Percentiles rank a stretch among this genome's conserved stretches.
These are phyloP conservation scores for Ptychodera flava DNA, from an alignment of 35 echinoderm and acorn worm species.

Conservation along the genomic window DNA sequence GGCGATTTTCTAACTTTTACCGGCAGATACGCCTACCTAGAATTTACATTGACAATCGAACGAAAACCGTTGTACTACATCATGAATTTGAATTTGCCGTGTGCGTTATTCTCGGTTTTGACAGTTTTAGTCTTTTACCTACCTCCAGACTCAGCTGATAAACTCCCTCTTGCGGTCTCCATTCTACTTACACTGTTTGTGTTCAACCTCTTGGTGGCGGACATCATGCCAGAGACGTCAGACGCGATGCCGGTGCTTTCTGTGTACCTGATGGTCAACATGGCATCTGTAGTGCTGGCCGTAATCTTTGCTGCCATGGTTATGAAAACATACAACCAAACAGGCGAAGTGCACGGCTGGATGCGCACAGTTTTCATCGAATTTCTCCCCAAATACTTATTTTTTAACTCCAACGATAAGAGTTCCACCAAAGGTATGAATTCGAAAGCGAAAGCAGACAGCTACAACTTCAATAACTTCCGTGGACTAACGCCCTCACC, in stretches of 20 bases:
- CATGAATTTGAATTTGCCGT: constrained; percentile 86
- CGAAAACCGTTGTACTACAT: constrained; percentile 91
- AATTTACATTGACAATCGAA: constrained; percentile 71
- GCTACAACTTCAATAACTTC: not conserved
- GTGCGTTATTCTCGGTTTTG: constrained; percentile 72
- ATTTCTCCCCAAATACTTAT: constrained; percentile 52
- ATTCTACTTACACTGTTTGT: constrained; percentile 93
- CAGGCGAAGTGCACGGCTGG: constrained; percentile 62
- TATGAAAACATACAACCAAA: constrained; percentile 78
- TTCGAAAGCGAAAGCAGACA: not conserved
- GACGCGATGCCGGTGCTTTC: constrained; percentile 74
- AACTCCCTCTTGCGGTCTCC: constrained; percentile 75
- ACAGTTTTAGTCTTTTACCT: constrained; percentile 96
- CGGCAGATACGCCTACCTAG: constrained; percentile 74
- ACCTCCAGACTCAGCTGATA: constrained; percentile 81
- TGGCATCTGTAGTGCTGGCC: constrained; percentile 88
- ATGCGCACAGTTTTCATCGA: constrained; percentile 75
- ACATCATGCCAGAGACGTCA: constrained; percentile 84
- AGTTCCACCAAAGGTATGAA: no score
- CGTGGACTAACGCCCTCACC: not conserved
- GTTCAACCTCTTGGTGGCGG: constrained; percentile 90
- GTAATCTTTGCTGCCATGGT: constrained; percentile 71
- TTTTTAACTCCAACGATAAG: not conserved
- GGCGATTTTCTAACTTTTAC: not conserved
- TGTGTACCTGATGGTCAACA: constrained; percentile 83